Conservation (phyloP, 2,888 invertebrate genomes). For the Philaethria dido region DNA sequence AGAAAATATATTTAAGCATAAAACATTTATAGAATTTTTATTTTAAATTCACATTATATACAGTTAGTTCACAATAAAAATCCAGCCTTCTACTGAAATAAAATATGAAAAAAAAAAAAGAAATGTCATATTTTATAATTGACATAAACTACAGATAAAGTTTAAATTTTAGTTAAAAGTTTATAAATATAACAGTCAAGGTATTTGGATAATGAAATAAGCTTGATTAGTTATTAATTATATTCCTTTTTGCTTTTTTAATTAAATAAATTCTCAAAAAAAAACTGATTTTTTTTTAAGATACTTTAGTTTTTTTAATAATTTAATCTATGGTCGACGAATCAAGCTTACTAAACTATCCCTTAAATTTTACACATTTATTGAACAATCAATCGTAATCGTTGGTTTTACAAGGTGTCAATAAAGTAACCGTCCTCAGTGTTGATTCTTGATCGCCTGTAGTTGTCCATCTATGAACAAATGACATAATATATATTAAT, state of each 20-base stretch:
- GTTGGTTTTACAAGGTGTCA: constrained; percentile 63
- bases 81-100: constrained; percentile 40
- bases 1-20: constrained; percentile 28
- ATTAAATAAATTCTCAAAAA: neutral
- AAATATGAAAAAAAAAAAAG: constrained; percentile 18
- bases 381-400: constrained; percentile 22
- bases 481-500: neutral
- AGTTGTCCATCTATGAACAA: constrained; percentile 70
- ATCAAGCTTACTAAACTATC: constrained; percentile 42
- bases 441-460: constrained; percentile 70
- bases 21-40: constrained; percentile 16
- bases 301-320: neutral
- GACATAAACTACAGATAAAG: constrained; percentile 38
- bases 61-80: constrained; percentile 22
- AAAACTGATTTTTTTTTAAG: neutral
- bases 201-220: constrained; percentile 33
- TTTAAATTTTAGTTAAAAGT: constrained; percentile 27
- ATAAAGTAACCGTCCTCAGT: constrained; percentile 67
- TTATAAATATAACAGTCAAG: constrained; percentile 34
- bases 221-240: constrained; percentile 19
- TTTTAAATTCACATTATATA: constrained; percentile 26
- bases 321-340: neutral
- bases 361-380: constrained; percentile 26
- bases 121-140: constrained; percentile 22
- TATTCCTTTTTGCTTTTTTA: neutral